Conservation (phyloP, 2,888 invertebrate species). For the Drosophila paracracens region DNA sequence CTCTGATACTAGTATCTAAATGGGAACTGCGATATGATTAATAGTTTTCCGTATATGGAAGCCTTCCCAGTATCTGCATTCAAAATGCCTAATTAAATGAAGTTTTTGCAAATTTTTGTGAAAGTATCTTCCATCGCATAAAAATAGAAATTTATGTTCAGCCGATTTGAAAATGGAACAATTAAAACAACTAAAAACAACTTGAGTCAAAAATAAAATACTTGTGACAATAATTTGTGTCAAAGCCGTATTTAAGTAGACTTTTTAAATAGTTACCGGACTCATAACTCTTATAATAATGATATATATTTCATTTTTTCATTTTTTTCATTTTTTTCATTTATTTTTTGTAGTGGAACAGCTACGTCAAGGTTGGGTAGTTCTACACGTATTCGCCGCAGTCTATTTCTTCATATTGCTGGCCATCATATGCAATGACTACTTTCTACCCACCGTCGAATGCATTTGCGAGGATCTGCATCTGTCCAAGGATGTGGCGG, state of each 20-base stretch:
- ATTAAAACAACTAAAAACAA: neutral
- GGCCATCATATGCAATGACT: slow-evolving; percentile 96
- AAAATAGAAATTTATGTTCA: neutral
- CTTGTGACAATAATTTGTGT: neutral
- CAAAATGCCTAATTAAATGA: neutral
- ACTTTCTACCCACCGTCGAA: slow-evolving; percentile 95
- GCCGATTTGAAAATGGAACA: slow-evolving; percentile 1
- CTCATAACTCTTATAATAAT: neutral
- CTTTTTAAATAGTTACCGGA: neutral
- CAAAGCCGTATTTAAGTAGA: neutral
- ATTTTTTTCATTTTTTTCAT: neutral
- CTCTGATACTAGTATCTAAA: neutral
- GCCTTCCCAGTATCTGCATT: neutral
- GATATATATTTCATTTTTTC: neutral
- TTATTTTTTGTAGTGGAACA: slow-evolving; percentile 85
- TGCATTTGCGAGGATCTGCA: slow-evolving; percentile 92
- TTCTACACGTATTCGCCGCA: slow-evolving; percentile 91
- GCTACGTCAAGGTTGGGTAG: slow-evolving; percentile 91
- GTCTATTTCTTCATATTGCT: slow-evolving; percentile 94
- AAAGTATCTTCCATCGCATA: neutral
- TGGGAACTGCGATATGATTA: neutral
- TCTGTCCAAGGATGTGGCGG: slow-evolving; percentile 95
- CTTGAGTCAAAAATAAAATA: neutral
- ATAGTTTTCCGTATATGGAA: neutral
- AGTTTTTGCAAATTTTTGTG: neutral